These are phyloP conservation scores for Solea senegalensis DNA, from an alignment of 2,113 vertebrate genomes.

Conservation along the genomic window DNA sequence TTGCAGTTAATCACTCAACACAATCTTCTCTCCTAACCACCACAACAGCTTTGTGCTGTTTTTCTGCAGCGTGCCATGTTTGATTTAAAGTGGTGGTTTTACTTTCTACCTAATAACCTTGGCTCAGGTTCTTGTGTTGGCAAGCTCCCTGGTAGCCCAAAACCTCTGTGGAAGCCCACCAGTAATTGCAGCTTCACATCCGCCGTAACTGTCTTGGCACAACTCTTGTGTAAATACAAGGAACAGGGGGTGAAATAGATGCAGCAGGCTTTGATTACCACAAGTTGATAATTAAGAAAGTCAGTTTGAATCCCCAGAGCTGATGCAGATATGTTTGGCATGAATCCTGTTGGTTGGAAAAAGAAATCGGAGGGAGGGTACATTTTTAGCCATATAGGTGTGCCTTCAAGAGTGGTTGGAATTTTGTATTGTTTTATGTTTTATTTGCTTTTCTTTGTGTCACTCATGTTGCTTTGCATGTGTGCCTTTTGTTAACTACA, in stretches of 20 bases:
- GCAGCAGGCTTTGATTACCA: slow-evolving; percentile 79
- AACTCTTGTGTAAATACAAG: slow-evolving; percentile 75
- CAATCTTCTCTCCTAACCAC: slow-evolving; percentile 18
- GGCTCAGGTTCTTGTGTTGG: slow-evolving; percentile 71
- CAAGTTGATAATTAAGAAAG: slow-evolving; percentile 79
- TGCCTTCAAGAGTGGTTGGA: slow-evolving; percentile 37
- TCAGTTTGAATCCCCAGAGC: slow-evolving; percentile 73
- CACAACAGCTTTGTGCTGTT: slow-evolving; percentile 46
- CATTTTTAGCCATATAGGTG: slow-evolving; percentile 46
- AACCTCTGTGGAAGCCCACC: slow-evolving; percentile 74
- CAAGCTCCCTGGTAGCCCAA: slow-evolving; percentile 64
- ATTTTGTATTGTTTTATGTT: slow-evolving; percentile 3
- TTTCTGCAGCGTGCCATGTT: slow-evolving; percentile 57
- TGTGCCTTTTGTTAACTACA: slow-evolving; percentile 58
- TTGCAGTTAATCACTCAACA: slow-evolving; percentile 39
- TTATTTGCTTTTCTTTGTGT: background rate
- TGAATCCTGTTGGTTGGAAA: slow-evolving; percentile 57
- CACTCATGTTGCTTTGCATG: background rate
- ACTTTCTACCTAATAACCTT: slow-evolving; percentile 75
- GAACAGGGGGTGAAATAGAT: slow-evolving; percentile 73
- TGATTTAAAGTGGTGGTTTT: slow-evolving; percentile 73
- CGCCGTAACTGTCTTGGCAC: slow-evolving; percentile 76
- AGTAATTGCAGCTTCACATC: slow-evolving; percentile 78
- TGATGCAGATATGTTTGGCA: slow-evolving; percentile 77
- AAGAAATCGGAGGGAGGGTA: slow-evolving; percentile 44